These are phyloP conservation scores for Lytechinus variegatus DNA, from an alignment of 35 echinoderm and acorn worm genomes.

Conservation along the genomic window DNA sequence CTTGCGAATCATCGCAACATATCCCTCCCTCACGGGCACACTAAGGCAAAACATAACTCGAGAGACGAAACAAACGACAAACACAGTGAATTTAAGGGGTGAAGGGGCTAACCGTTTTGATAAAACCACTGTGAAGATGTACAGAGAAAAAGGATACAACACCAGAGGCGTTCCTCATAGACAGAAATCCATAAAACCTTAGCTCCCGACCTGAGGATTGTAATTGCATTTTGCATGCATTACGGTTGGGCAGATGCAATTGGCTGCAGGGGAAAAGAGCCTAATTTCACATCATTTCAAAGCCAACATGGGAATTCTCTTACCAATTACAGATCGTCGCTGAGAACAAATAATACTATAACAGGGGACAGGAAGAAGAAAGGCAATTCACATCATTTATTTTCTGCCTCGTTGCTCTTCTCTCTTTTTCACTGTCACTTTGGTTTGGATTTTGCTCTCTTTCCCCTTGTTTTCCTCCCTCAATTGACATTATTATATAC, in stretches of 20 bases:
- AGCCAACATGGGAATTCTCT: conserved; percentile 53
- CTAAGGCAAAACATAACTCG: conserved; percentile 21
- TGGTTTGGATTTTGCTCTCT: not conserved
- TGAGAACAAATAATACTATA: conserved; percentile 35
- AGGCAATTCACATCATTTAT: conserved; percentile 40
- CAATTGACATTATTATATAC: not conserved
- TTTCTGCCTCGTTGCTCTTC: conserved; percentile 19
- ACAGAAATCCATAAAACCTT: conserved; percentile 51
- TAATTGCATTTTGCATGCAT: conserved; percentile 56
- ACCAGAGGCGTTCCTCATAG: not conserved
- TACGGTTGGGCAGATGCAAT: conserved; percentile 38
- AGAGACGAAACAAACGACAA: not conserved
- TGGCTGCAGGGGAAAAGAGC: conserved; percentile 49
- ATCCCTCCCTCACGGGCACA: not conserved
- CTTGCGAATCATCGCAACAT: conserved; percentile 19
- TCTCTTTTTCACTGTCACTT: conserved; percentile 6
- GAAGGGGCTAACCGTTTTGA: conserved; percentile 23
- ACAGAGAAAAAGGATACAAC: not conserved
- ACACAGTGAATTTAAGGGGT: not conserved
- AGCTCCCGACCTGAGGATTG: conserved; percentile 28
- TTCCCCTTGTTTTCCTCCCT: not conserved
- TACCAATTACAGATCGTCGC: conserved; percentile 45
- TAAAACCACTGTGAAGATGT: conserved; percentile 3
- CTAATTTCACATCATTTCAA: conserved; percentile 43
- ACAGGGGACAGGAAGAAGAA: not conserved